Conservation (phyloP, 2,888 invertebrate genomes). For the Colletes collaris region DNA sequence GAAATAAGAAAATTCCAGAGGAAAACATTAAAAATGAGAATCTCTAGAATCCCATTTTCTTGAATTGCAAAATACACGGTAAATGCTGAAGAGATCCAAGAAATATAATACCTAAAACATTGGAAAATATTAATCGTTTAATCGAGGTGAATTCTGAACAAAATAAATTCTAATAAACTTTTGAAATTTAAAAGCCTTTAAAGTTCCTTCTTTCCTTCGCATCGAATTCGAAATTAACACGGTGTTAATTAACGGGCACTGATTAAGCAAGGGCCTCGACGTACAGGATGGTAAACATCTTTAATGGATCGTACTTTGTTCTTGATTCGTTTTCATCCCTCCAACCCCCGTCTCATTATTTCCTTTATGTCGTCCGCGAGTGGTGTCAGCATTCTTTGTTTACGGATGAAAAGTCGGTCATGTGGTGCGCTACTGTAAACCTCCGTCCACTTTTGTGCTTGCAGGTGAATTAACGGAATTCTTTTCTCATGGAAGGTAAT, state of each 20-base stretch:
- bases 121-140: too few relatives aligned
- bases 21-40: too few relatives aligned
- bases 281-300: slow-evolving; percentile 45
- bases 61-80: too few relatives aligned
- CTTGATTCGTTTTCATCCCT: slow-evolving; percentile 42
- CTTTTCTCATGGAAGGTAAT: neutral
- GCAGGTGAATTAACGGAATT: slow-evolving; percentile 24
- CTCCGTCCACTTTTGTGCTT: neutral
- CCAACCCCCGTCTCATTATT: slow-evolving; percentile 4
- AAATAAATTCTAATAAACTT: too few relatives aligned
- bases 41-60: too few relatives aligned
- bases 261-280: slow-evolving; percentile 40
- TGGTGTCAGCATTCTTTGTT: slow-evolving; percentile 34
- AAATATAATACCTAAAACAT: too few relatives aligned
- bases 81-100: too few relatives aligned
- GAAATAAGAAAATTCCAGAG: too few relatives aligned
- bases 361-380: neutral
- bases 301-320: slow-evolving; percentile 34
- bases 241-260: slow-evolving; percentile 53
- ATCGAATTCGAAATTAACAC: slow-evolving; percentile 37
- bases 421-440: slow-evolving; percentile 3
- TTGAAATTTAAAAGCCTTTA: neutral
- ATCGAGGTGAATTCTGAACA: neutral
- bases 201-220: neutral
- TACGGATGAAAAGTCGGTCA: slow-evolving; percentile 35